A percentile compares a stretch with the other conserved stretches of the same genome.
Conservation (phyloP, 92 coral and sea anemone genomes). For the Umimayanthus chanpuru region DNA sequence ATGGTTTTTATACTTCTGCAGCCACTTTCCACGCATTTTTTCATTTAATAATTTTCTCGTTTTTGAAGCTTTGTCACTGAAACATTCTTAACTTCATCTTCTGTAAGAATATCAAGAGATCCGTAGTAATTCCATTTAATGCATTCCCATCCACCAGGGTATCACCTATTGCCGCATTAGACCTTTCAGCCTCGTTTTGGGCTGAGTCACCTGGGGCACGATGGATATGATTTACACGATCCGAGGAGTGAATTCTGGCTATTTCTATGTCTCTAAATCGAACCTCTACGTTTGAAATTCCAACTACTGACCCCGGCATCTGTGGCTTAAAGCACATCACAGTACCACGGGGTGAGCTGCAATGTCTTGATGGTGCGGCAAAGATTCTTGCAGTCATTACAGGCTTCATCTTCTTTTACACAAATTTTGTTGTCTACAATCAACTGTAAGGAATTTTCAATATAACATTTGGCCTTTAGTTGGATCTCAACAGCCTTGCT, state of each 20-base stretch:
- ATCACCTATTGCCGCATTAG: constrained; percentile 49
- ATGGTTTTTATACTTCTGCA: constrained; percentile 47
- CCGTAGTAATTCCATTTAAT: constrained; percentile 48
- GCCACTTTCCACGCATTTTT: constrained; percentile 39
- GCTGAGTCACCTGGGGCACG: constrained; percentile 25
- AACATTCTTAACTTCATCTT: constrained; percentile 46
- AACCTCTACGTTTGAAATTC: constrained; percentile 53
- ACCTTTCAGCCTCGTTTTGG: constrained; percentile 41
- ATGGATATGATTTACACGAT: constrained; percentile 16
- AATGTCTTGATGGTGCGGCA: constrained; percentile 22
- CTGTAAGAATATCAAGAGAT: constrained; percentile 41
- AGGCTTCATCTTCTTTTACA: constrained; percentile 15
- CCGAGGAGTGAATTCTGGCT: constrained; percentile 25
- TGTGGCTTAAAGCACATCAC: constrained; percentile 55
- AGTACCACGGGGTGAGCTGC: constrained; percentile 33
- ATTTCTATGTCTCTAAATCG: constrained; percentile 45
- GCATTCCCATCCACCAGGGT: constrained; percentile 52
- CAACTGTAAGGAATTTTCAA: constrained; percentile 3
- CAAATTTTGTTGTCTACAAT: constrained; percentile 21
- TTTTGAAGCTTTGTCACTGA: constrained; percentile 47
- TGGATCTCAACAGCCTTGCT: constrained; percentile 21
- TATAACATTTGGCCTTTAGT: not conserved
- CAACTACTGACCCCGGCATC: constrained; percentile 62
- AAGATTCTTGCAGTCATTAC: constrained; percentile 27
- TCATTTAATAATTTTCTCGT: constrained; percentile 33